phyloP scores from a whole-genome alignment of 2,797 vertebrate genomes.

The Pangasius krempfi region DNA sequence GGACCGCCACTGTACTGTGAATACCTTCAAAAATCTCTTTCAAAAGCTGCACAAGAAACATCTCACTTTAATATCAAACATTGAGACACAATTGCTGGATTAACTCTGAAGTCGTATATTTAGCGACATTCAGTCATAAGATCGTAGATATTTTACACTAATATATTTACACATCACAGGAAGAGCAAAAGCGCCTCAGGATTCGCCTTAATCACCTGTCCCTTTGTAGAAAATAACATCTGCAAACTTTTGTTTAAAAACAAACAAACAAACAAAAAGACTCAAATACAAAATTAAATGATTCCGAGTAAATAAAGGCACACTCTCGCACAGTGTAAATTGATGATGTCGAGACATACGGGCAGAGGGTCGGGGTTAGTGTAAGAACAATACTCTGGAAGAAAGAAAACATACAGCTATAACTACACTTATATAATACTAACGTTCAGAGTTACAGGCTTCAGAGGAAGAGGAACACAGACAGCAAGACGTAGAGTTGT shows the following conservation, averaged over 20 bases:
- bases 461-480: slow-evolving; percentile 18
- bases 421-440: slow-evolving; percentile 59
- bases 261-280: slow-evolving; percentile 43
- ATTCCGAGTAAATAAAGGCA: slow-evolving; percentile 84
- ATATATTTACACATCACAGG: slow-evolving; percentile 56
- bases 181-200: slow-evolving; percentile 47
- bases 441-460: slow-evolving; percentile 10
- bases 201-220: slow-evolving; percentile 60
- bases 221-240: slow-evolving; percentile 74
- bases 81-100: slow-evolving; percentile 15
- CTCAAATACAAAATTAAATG: slow-evolving; percentile 84
- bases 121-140: slow-evolving; percentile 38
- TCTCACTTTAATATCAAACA: slow-evolving; percentile 26
- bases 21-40: slow-evolving; percentile 6
- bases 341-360: slow-evolving; percentile 54
- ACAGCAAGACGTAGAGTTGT: slow-evolving; percentile 42
- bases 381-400: slow-evolving; percentile 41
- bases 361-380: slow-evolving; percentile 51
- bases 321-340: slow-evolving; percentile 94
- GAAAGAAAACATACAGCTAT: slow-evolving; percentile 45
- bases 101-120: slow-evolving; percentile 36
- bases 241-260: slow-evolving; percentile 63
- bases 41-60: slow-evolving; percentile 32
- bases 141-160: slow-evolving; percentile 43
- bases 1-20: slow-evolving; percentile 1